Evolutionary conservation across 1,140 invertebrate genomes (phyloP).

Genomic region (Drosophila athabasca): DNA sequence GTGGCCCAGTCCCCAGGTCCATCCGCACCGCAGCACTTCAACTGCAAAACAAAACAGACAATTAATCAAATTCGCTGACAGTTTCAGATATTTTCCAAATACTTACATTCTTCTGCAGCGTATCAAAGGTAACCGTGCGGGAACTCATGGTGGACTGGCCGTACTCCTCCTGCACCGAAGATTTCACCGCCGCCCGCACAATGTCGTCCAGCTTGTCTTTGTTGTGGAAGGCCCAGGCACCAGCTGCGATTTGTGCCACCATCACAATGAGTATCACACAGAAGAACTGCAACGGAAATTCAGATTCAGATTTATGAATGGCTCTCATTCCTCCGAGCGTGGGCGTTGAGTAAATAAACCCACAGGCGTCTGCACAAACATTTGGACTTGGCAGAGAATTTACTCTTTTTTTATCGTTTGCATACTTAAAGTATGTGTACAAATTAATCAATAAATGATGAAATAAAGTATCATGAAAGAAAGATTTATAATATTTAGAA

Average conservation of each 20-base stretch:
- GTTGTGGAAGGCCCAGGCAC: constrained; percentile 89
- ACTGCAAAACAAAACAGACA: constrained; percentile 83
- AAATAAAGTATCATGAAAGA: too few species aligned
- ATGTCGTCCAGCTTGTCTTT: constrained; percentile 87
- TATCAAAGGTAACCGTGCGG: constrained; percentile 88
- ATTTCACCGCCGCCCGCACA: constrained; percentile 86
- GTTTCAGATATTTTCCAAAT: neutral
- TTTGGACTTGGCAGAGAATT: too few species aligned
- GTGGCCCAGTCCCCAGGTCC: constrained; percentile 89
- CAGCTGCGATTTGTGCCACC: constrained; percentile 90
- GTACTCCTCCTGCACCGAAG: constrained; percentile 89
- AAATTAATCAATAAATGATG: too few species aligned
- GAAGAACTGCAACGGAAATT: constrained; percentile 87
- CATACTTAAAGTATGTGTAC: too few species aligned
- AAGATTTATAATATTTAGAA: too few species aligned
- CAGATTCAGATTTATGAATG: constrained; percentile 61
- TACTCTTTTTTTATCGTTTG: too few species aligned
- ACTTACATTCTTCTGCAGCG: constrained; percentile 87
- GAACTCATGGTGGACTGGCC: constrained; percentile 85
- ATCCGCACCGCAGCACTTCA: constrained; percentile 89
- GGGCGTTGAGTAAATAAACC: constrained; percentile 38
- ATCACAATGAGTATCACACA: constrained; percentile 90
- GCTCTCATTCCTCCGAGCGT: neutral
- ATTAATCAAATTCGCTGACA: neutral
- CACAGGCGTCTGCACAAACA: constrained; percentile 3